A percentile compares a stretch with the other conserved stretches of the same genome.
Conservation (phyloP, 2,888 invertebrate species). For the Harpagoxenus sublaevis region DNA sequence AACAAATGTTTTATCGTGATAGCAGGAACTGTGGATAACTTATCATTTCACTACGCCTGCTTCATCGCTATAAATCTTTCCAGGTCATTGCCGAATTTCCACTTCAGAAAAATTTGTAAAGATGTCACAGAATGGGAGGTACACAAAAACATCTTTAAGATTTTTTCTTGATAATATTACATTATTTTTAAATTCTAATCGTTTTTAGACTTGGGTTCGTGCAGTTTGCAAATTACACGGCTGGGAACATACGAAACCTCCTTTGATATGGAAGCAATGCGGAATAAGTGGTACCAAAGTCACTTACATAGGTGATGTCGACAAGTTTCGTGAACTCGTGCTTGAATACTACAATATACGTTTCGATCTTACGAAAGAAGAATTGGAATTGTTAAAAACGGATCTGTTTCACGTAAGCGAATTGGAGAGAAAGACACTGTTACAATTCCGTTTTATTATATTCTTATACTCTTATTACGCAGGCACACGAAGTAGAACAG, state of each 20-base stretch:
- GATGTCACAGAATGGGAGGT: not conserved
- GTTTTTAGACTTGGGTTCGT: not conserved
- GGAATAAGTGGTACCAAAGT: not conserved
- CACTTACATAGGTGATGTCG: not conserved
- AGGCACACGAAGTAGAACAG: not conserved
- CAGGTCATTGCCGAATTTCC: not conserved
- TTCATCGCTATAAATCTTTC: not conserved
- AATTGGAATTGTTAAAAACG: not conserved
- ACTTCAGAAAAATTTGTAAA: not conserved
- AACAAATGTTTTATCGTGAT: not conserved
- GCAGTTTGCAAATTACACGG: not conserved
- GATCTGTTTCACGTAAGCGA: not conserved
- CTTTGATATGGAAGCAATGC: constrained; percentile 2
- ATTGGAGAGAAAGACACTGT: not conserved
- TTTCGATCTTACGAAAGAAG: not conserved
- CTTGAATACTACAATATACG: not conserved
- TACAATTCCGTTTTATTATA: not conserved
- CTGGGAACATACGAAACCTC: not conserved
- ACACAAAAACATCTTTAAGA: not conserved
- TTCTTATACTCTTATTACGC: not conserved
- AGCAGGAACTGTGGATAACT: not conserved
- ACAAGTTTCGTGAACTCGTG: not conserved
- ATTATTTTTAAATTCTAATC: not conserved
- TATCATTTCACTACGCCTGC: not conserved
- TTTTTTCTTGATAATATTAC: not conserved